Evolutionary conservation across 2,888 invertebrate species (phyloP), one percentile per base, ranked within the genome.

Genomic region (Caenorhabditis angaria): DNA sequence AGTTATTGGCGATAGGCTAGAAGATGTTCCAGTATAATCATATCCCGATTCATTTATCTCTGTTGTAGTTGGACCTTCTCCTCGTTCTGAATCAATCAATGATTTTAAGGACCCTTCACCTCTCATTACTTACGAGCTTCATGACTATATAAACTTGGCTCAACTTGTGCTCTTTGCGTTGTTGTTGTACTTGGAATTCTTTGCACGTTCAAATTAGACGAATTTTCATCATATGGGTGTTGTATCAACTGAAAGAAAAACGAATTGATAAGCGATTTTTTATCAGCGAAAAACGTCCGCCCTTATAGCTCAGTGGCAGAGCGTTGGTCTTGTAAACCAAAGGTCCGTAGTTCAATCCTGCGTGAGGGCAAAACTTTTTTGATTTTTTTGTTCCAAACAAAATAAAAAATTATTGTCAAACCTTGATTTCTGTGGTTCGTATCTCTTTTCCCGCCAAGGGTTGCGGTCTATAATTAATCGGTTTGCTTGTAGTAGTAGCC

Each of bases 231-330:
- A n/a, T n/a, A n/a, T n/a, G n/a, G n/a, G n/a, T n/a, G n/a, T n/a
- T n/a, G n/a, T n/a, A n/a, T n/a, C 22, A 50, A 50, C 4, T 3
- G 18, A 4, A n/a, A 14, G 18, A 48, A 48, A n/a, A 48, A 12
- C 20, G 48, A 48, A 48, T 12, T n/a, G 5, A 5, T 48, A 6
- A 10, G 18, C 4, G 48, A n/a, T 10, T 12, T 10, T 12, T 18
- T 10, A 18, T 10, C 20, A 48, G 32, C 32, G 32, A 32, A 10
- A 32, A 32, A 32, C 32, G 6, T 8, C 32, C 10, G 76, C 76
- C 76, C 69, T 65, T 71, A 76, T 76, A 76, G 76, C 76, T 69
- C 71, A 76, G 76, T 71, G 76, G 76, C 61, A 76, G 76, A 76
- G 76, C 71, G 76, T 68, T 69, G 75, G 76, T 76, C 76, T 76